Evolutionary conservation across 2,113 vertebrate species (phyloP).

Genomic region (Corvus cornix): DNA sequence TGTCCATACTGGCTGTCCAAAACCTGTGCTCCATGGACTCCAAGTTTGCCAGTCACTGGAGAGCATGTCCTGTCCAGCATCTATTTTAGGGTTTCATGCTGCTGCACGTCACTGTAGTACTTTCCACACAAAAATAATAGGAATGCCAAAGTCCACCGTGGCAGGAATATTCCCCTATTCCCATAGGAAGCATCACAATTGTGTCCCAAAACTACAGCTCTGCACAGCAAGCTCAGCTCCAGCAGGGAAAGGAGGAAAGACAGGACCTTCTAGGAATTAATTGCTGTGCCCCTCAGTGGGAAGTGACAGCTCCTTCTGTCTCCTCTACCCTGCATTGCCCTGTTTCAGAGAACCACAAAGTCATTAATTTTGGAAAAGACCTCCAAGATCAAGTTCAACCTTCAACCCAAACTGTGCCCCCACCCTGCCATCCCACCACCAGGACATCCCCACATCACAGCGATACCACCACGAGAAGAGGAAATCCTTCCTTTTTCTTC

Average conservation of each 20-base stretch:
- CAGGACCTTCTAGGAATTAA: background rate
- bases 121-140: background rate
- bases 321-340: background rate
- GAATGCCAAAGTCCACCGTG: background rate
- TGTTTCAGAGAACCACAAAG: background rate
- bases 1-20: background rate
- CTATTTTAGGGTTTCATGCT: background rate
- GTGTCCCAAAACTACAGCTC: background rate
- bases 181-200: background rate
- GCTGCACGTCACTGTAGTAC: background rate
- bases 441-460: background rate
- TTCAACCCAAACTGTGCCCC: background rate
- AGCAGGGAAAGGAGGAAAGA: background rate
- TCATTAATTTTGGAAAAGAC: background rate
- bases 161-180: background rate
- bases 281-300: background rate
- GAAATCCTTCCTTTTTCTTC: background rate
- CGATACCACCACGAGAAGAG: rapidly evolving
- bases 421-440: background rate
- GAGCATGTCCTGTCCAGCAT: background rate
- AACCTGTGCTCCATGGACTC: background rate
- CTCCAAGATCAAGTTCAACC: background rate
- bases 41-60: background rate
- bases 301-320: background rate
- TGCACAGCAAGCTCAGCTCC: background rate